phyloP scores from a whole-genome alignment of 2,888 invertebrate genomes.

The Eudasyphora cyanicolor region DNA sequence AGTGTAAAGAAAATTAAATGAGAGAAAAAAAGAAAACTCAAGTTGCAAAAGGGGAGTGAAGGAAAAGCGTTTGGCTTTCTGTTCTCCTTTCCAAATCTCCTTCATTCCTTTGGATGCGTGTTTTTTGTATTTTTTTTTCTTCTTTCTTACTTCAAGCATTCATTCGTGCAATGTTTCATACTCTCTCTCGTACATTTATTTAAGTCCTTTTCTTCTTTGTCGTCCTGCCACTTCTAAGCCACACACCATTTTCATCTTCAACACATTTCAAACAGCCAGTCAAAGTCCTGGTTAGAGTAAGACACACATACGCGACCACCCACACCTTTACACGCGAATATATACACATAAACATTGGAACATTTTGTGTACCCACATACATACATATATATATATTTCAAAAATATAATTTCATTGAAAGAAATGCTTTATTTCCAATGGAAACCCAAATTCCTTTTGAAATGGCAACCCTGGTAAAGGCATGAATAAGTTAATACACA shows the following conservation, averaged over 20 bases:
- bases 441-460: too few relatives aligned
- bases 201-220: neutral
- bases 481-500: too few relatives aligned
- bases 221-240: constrained; percentile 60
- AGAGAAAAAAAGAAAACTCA: constrained; percentile 1
- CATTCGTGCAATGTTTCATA: constrained; percentile 61
- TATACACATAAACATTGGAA: too few relatives aligned
- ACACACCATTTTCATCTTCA: constrained; percentile 65
- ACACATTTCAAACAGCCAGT: constrained; percentile 51
- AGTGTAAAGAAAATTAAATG: constrained; percentile 8
- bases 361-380: neutral
- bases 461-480: too few relatives aligned
- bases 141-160: constrained; percentile 58
- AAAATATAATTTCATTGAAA: too few relatives aligned
- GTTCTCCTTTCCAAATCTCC: constrained; percentile 34
- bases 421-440: too few relatives aligned
- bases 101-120: constrained; percentile 50
- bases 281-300: constrained; percentile 60
- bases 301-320: constrained; percentile 17
- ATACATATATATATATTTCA: neutral
- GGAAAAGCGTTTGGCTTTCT: neutral
- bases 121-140: neutral
- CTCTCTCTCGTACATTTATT: constrained; percentile 45
- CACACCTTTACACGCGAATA: too few relatives aligned
- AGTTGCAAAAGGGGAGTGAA: neutral